Evolutionary conservation across 1,140 invertebrate genomes (phyloP).

Genomic region (Achatina immaculata): DNA sequence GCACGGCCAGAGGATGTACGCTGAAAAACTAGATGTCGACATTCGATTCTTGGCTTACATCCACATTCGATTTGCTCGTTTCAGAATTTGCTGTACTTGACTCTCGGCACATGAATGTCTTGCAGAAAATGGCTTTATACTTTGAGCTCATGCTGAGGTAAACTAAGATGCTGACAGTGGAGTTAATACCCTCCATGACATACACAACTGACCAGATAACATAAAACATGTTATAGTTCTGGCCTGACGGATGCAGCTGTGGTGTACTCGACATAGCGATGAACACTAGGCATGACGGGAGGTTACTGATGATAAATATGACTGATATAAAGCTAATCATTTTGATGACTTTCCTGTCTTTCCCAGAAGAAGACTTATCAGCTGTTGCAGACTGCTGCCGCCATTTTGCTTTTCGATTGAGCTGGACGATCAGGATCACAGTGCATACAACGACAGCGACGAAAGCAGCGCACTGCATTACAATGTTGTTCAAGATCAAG

Average conservation of each 20-base stretch:
- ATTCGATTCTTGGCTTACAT: too few species aligned
- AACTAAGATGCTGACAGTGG: not conserved
- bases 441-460: not conserved
- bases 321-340: constrained; percentile 22
- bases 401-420: constrained; percentile 24
- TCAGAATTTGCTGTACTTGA: not conserved
- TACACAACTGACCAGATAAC: not conserved
- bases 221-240: constrained; percentile 1
- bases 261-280: not conserved
- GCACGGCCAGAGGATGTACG: too few species aligned
- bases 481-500: constrained; percentile 17
- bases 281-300: constrained; percentile 10
- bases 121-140: not conserved
- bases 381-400: not conserved
- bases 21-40: too few species aligned
- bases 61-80: not conserved
- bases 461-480: constrained; percentile 12
- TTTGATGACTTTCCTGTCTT: constrained; percentile 13
- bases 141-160: constrained; percentile 11
- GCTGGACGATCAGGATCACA: constrained; percentile 4
- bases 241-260: not conserved
- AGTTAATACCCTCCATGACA: not conserved
- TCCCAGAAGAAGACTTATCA: not conserved
- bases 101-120: not conserved
- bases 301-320: constrained; percentile 18